A percentile compares a stretch with the other conserved stretches of the same genome.
Conservation (phyloP, 2,113 vertebrate genomes). For the Charina bottae region DNA sequence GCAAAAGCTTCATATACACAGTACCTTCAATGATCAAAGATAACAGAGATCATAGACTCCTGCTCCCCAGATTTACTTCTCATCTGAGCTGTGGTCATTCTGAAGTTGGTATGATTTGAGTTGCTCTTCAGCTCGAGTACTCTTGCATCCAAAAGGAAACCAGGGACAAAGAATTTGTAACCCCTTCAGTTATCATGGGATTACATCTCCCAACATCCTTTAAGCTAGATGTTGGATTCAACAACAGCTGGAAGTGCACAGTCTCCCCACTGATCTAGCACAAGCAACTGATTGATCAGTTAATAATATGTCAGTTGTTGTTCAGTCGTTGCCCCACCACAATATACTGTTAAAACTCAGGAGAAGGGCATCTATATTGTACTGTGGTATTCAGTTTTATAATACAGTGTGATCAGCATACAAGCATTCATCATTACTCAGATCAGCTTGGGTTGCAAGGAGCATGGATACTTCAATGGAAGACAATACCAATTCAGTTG, state of each 20-base stretch:
- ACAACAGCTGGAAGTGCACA: not conserved
- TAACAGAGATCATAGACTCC: not conserved
- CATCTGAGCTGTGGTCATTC: not conserved
- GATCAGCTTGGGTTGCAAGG: too few relatives aligned
- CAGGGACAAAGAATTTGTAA: not conserved
- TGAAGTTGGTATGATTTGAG: not conserved
- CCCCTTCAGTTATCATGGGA: not conserved
- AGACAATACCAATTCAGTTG: too few relatives aligned
- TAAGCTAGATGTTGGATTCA: not conserved
- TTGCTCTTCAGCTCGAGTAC: not conserved
- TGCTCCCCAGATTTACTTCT: not conserved
- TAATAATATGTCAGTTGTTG: not conserved
- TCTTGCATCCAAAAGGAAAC: not conserved
- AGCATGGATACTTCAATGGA: too few relatives aligned
- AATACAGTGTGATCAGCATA: too few relatives aligned
- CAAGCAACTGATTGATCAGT: not conserved
- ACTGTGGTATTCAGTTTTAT: too few relatives aligned
- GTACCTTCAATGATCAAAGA: not conserved
- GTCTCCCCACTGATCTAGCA: not conserved
- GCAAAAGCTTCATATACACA: not conserved
- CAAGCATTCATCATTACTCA: too few relatives aligned
- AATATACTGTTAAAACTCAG: too few relatives aligned
- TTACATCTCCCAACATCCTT: not conserved
- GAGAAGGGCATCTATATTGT: too few relatives aligned
- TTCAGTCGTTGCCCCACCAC: too few relatives aligned